A percentile compares a stretch with the other conserved stretches of the same genome.
These are phyloP conservation scores for Orchestia grillus DNA, from an alignment of 1,140 invertebrate genomes.

Conservation along the genomic window DNA sequence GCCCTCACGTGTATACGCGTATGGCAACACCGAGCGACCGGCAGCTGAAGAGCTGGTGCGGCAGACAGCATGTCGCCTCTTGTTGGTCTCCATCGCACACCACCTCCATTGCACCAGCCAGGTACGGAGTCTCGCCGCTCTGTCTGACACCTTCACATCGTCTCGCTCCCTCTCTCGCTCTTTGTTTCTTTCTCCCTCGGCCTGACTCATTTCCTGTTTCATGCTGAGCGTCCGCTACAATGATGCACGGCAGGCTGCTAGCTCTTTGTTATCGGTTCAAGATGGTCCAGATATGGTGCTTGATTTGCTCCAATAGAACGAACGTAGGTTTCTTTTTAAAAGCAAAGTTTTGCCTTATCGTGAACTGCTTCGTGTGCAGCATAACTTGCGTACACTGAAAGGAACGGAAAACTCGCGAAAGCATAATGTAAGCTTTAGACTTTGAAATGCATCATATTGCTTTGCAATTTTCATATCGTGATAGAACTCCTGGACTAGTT, in stretches of 20 bases:
- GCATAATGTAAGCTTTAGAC: background rate
- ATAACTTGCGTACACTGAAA: background rate
- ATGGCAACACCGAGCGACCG: background rate
- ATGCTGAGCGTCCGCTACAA: background rate
- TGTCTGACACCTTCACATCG: slow-evolving; percentile 35
- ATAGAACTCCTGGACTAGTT: too few species aligned
- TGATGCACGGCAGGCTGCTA: background rate
- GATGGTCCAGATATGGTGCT: background rate
- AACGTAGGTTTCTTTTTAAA: background rate
- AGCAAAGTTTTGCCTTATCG: background rate
- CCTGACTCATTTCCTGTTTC: slow-evolving; percentile 10
- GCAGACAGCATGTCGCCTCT: slow-evolving; percentile 37
- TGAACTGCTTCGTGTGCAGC: background rate
- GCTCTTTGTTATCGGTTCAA: slow-evolving; percentile 7
- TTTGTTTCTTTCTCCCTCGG: slow-evolving; percentile 3
- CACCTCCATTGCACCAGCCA: background rate
- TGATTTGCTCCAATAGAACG: background rate
- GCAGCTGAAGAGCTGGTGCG: slow-evolving; percentile 16
- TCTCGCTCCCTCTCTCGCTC: background rate
- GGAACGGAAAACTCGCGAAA: background rate
- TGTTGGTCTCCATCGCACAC: background rate
- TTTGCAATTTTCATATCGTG: background rate
- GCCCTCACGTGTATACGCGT: background rate
- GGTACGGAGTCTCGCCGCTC: slow-evolving; percentile 31
- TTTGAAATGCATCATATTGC: background rate